A percentile compares a stretch with the other conserved stretches of the same genome.
phyloP scores from a whole-genome alignment of 2,113 vertebrate species.

The Chionodraco myersi region DNA sequence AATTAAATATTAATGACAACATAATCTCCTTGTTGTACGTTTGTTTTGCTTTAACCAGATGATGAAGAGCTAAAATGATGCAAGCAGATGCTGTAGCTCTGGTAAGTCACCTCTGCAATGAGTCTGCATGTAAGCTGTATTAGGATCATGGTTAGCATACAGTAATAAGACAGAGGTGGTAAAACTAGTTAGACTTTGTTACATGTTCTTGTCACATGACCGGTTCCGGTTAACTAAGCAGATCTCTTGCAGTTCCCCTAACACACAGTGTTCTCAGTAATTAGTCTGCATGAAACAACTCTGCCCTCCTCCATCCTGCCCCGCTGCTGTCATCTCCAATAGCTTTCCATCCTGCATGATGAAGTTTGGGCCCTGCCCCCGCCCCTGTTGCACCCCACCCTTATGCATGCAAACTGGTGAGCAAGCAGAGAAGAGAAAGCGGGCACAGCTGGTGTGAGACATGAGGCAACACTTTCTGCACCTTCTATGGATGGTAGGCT shows the following conservation, averaged over 20 bases:
- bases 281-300: slow-evolving; percentile 37
- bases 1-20: too few relatives aligned
- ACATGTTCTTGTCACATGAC: slow-evolving; percentile 7
- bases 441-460: slow-evolving; percentile 67
- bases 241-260: slow-evolving; percentile 19
- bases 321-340: slow-evolving; percentile 46
- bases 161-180: slow-evolving; percentile 12
- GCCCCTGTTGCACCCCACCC: slow-evolving; percentile 44
- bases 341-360: slow-evolving; percentile 56
- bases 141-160: slow-evolving; percentile 21
- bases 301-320: background rate
- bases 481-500: slow-evolving; percentile 35
- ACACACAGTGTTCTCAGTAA: slow-evolving; percentile 37
- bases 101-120: background rate
- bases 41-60: background rate
- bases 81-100: background rate
- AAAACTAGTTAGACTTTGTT: slow-evolving; percentile 11
- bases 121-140: background rate
- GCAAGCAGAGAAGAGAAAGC: slow-evolving; percentile 61
- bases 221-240: slow-evolving; percentile 32
- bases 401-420: slow-evolving; percentile 52
- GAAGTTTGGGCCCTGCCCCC: slow-evolving; percentile 37
- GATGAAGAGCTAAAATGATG: background rate
- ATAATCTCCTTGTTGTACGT: background rate
- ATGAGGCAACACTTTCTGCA: slow-evolving; percentile 22